A percentile compares a stretch with the other conserved stretches of the same genome.
Evolutionary conservation across 1,140 invertebrate genomes (phyloP).

Genomic region (Bombus confusus): DNA sequence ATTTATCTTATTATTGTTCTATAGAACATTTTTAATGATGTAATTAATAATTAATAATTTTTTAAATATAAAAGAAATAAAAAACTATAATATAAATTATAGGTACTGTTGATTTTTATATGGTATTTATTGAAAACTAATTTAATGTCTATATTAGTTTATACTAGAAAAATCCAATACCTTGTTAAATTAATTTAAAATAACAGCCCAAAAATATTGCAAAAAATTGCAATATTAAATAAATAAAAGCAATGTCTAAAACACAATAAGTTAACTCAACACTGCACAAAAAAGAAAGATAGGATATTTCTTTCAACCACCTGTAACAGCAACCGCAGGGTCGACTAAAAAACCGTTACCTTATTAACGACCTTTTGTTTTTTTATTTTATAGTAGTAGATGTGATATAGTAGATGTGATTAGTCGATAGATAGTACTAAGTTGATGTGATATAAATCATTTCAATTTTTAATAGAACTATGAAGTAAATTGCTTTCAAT

Average conservation of each 20-base stretch:
- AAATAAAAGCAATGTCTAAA: neutral
- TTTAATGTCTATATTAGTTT: neutral
- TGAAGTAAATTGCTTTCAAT: too few relatives aligned
- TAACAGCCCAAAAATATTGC: neutral
- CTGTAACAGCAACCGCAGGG: slow-evolving; percentile 12
- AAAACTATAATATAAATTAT: neutral
- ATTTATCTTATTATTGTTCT: neutral
- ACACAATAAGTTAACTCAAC: slow-evolving; percentile 1
- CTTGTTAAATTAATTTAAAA: neutral
- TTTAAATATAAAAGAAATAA: neutral
- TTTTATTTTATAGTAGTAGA: neutral
- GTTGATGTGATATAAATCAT: too few relatives aligned
- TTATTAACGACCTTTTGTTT: slow-evolving; percentile 29
- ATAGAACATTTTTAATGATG: neutral
- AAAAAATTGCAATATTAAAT: neutral
- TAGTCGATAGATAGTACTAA: slow-evolving; percentile 10
- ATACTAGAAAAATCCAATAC: neutral
- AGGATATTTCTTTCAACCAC: slow-evolving; percentile 18
- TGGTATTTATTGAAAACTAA: neutral
- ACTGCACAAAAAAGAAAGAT: neutral
- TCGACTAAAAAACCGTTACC: slow-evolving; percentile 7
- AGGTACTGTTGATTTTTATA: neutral
- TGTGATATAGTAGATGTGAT: too few relatives aligned
- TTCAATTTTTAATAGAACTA: too few relatives aligned
- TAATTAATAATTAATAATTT: neutral